Evolutionary conservation across 2,797 vertebrate species (phyloP).

Genomic region (Vireo griseus): DNA sequence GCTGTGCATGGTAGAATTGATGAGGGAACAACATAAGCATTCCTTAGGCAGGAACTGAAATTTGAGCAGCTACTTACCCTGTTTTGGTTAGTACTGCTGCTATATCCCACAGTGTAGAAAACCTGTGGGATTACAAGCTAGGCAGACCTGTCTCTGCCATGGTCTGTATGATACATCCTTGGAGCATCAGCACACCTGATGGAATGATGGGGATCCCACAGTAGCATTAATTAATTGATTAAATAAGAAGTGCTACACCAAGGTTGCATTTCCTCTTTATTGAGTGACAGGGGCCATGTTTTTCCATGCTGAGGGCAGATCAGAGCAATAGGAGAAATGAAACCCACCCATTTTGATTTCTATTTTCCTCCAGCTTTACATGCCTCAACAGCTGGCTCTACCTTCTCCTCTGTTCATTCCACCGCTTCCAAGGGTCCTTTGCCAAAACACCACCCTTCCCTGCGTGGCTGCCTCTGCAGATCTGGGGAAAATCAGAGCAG

Average conservation of each 20-base stretch:
- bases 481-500: not conserved
- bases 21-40: not conserved
- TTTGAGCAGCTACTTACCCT: not conserved
- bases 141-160: not conserved
- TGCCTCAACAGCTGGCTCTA: not conserved
- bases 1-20: not conserved
- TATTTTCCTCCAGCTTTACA: not conserved
- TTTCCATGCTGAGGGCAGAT: not conserved
- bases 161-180: not conserved
- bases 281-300: not conserved
- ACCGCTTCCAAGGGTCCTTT: not conserved
- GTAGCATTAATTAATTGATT: not conserved
- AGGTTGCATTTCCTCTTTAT: not conserved
- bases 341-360: not conserved
- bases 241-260: not conserved
- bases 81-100: not conserved
- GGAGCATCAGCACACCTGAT: not conserved
- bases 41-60: not conserved
- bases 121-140: not conserved
- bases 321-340: not conserved
- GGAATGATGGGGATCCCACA: not conserved
- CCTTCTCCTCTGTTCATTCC: not conserved
- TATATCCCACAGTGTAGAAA: not conserved
- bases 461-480: fast-evolving
- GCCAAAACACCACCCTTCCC: not conserved